Percentiles rank a stretch among this genome's conserved stretches.
Evolutionary conservation across 2,888 invertebrate species (phyloP).

Genomic region (Dione vanillae): DNA sequence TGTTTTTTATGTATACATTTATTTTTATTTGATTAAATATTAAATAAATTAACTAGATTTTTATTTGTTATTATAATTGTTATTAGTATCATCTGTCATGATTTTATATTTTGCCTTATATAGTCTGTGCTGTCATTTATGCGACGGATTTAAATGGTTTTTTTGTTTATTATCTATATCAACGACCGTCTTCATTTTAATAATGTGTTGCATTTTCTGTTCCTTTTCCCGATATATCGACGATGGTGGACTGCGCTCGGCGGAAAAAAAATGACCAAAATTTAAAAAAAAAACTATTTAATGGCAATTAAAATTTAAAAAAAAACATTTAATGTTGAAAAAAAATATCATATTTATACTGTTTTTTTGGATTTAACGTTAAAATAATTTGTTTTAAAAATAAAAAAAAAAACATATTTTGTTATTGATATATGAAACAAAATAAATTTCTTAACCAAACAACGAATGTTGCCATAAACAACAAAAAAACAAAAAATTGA

Average conservation of each 20-base stretch:
- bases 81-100: constrained; percentile 34
- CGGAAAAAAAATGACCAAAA: constrained; percentile 13
- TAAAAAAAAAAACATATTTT: too few relatives aligned
- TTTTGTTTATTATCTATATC: constrained; percentile 47
- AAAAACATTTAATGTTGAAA: too few relatives aligned
- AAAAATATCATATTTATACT: too few relatives aligned
- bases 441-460: too few relatives aligned
- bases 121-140: constrained; percentile 83
- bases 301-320: neutral
- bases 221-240: constrained; percentile 74
- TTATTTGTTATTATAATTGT: constrained; percentile 41
- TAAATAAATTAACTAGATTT: neutral
- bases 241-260: constrained; percentile 51
- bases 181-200: constrained; percentile 65
- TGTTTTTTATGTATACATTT: constrained; percentile 44
- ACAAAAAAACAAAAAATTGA: too few relatives aligned
- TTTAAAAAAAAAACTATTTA: neutral
- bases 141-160: constrained; percentile 62
- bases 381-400: too few relatives aligned
- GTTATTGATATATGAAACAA: too few relatives aligned
- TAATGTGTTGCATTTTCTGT: constrained; percentile 85
- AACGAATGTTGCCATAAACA: too few relatives aligned
- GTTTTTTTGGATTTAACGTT: too few relatives aligned
- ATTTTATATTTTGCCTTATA: constrained; percentile 53
- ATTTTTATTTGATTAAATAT: constrained; percentile 39